Evolutionary conservation across 1,140 invertebrate species (phyloP), one percentile per base, ranked within the genome.

Genomic region (Drosophila nebulosa): DNA sequence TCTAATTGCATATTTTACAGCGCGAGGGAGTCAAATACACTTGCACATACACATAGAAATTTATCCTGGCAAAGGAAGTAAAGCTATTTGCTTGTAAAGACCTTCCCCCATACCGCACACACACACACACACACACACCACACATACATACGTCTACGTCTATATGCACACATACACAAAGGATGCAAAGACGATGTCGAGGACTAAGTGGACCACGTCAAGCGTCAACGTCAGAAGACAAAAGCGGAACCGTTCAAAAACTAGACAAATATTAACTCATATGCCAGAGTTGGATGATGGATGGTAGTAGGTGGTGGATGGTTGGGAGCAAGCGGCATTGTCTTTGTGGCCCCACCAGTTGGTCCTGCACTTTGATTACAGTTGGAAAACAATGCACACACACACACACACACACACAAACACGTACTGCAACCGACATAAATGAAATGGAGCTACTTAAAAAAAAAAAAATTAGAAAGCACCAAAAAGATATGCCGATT

Each of bases 1-100:
- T 88, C 83, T 88, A 88, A 88, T 88, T 88, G 83, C 83, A 88
- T 88, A 88, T 88, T 88, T 88, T 88, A 88, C 78, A 86, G 83
- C 72, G 84, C 78, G 72, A 71, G 65, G 69, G 66, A 88, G 66
- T 68, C 60, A 57, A 51, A 63, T 52, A 51, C 56, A 58, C 35
- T 39, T 55, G 55, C 46, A 59, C 39, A 57, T 52, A 39, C 61
- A 61, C 18, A 18, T 12, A 58, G 51, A 51, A 57, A 66, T 60
- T 67, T 64, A 69, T 79, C 64, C 79, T 79, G 60, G 64, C 68
- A 81, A 80, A 80, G 78, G 67, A 86, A 78, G 83, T 85, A 69
- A 64, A 74, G 78, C 81, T 80, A 81, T 86, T 86, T 85, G 81
- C 72, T 69, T 74, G 71, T 66, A 71, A 63, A 73, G 52, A 51